phyloP scores from a whole-genome alignment of 1,140 invertebrate genomes.

The Macrobrachium nipponense region DNA sequence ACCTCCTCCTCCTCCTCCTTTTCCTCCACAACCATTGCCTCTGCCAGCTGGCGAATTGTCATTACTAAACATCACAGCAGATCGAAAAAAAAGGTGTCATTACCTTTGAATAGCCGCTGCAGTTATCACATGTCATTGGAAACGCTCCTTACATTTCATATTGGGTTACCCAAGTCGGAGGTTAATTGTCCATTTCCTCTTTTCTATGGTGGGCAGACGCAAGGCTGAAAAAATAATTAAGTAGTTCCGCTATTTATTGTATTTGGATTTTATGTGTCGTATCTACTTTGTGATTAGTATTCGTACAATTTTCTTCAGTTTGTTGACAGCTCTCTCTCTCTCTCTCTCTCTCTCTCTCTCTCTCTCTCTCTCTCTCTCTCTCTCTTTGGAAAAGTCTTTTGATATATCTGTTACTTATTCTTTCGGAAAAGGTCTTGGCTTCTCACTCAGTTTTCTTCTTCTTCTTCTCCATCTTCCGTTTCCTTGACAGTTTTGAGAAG shows the following conservation, averaged over 20 bases:
- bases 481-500: conserved; percentile 27
- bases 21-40: neutral
- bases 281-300: neutral
- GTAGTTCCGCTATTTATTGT: neutral
- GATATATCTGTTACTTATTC: neutral
- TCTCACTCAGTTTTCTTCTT: neutral
- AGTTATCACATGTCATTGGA: too few species aligned
- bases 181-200: too few species aligned
- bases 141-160: too few species aligned
- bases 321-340: neutral
- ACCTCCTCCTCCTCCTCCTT: neutral
- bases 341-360: neutral
- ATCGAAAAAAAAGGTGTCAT: too few species aligned
- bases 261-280: neutral
- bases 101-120: too few species aligned
- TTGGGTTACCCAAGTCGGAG: too few species aligned
- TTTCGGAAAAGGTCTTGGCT: neutral
- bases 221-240: neutral
- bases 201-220: too few species aligned
- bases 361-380: conserved; percentile 9
- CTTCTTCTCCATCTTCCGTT: neutral
- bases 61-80: too few species aligned
- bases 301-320: neutral
- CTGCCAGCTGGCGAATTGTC: too few species aligned
- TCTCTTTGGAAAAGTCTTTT: neutral